Evolutionary conservation across 2,113 vertebrate genomes (phyloP), one percentile per base, ranked within the genome.

Genomic region (crab-eating macaque (Macaca fascicularis)): DNA sequence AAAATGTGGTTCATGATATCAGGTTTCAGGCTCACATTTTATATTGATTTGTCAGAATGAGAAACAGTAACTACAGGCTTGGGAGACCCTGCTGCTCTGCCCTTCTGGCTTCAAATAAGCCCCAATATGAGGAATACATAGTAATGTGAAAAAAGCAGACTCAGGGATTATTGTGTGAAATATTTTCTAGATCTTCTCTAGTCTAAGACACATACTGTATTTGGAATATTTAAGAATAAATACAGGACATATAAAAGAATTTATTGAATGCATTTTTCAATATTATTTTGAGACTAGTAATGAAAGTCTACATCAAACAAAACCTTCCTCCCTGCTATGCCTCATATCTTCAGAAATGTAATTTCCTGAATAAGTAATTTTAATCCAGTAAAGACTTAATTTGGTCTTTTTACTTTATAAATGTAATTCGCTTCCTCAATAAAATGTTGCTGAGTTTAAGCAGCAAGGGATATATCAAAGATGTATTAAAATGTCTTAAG

Each of bases 41-140:
- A 79, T 64, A 97, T 14, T 35, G 94, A 96, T 98, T 97, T 75
- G 20, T 96, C 91, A 94, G 79, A 97, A 90, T 90, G 9, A 97
- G 92, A 94, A 97, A 72, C 94, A 57, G 84, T 93, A 94, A 96
- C 52, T 94, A 82, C 79, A 94, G 85, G 30, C 79, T 76, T 8
- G 0, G 1, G 35, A 90, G 85, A 93, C 69, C 19, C 12, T 55
- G 94, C 95, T 97, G 86, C 55, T 96, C 8, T 96, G 93, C 45
- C 35, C 52, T 91, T 90, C 88, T 95, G 72, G 91, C 90, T 97
- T 88, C 67, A 96, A 25, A 43, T 50, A 52, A 97, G 80, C 96
- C 59, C 76, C 48, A 80, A 72, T 4, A 96, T 92, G 6, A 97
- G 22, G 19, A 19, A 40, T 80, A 94, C 96, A 96, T 83, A 96